These are phyloP conservation scores for Crypturellus undulatus DNA, from an alignment of 2,113 vertebrate species.

Conservation along the genomic window DNA sequence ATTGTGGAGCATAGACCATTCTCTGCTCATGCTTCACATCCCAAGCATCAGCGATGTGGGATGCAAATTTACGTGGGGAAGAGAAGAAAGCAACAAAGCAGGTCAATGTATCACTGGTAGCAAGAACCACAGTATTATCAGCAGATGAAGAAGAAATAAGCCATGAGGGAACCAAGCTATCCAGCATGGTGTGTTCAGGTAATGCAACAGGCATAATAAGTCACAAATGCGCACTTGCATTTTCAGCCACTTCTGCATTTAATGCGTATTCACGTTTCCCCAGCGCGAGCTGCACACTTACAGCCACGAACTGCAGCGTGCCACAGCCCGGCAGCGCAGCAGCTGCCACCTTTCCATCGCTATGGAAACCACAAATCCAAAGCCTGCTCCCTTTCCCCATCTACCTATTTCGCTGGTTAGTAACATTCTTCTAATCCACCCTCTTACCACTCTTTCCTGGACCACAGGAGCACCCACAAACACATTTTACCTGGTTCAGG, in stretches of 20 bases:
- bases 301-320: neutral
- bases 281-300: neutral
- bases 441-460: neutral
- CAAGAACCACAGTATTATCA: neutral
- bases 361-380: slow-evolving; percentile 64
- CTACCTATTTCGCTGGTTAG: neutral
- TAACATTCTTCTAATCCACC: neutral
- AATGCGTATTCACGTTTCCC: neutral
- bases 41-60: neutral
- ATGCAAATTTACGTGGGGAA: neutral
- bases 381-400: neutral
- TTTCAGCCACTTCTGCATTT: neutral
- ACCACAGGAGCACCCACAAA: neutral
- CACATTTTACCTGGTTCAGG: neutral
- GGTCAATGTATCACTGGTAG: neutral
- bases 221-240: neutral
- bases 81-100: neutral
- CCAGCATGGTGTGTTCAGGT: neutral
- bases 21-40: neutral
- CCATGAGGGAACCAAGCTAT: neutral
- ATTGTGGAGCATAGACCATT: neutral
- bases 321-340: neutral
- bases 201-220: neutral
- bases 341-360: slow-evolving; percentile 30
- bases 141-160: neutral